Percentiles rank a stretch among this genome's conserved stretches.
phyloP scores from a whole-genome alignment of 2,888 invertebrate genomes.

The Andrena bicolor region DNA sequence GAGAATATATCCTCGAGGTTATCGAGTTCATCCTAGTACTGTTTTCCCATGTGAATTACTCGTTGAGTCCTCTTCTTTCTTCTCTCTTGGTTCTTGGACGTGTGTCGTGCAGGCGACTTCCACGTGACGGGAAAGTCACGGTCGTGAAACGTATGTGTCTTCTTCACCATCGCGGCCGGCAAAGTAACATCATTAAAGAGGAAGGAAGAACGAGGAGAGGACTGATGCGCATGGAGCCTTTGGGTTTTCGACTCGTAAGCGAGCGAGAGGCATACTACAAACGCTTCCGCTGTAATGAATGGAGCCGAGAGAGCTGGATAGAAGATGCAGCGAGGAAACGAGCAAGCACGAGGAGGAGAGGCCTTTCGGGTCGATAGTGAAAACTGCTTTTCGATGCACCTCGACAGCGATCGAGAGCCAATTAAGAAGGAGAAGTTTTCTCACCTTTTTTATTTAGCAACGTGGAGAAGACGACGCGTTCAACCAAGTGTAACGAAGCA shows the following conservation, averaged over 20 bases:
- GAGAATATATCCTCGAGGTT: constrained; percentile 31
- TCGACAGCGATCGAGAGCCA: constrained; percentile 23
- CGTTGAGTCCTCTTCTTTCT: constrained; percentile 7
- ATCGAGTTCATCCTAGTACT: constrained; percentile 36
- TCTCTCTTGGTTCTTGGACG: constrained; percentile 15
- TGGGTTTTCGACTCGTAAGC: constrained; percentile 43
- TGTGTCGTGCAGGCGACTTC: constrained; percentile 30
- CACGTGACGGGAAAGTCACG: constrained; percentile 63
- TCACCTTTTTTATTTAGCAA: too few species aligned
- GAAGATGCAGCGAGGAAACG: constrained; percentile 23
- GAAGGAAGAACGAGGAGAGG: constrained; percentile 27
- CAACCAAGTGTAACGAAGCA: background rate
- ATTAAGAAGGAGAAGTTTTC: constrained; percentile 34
- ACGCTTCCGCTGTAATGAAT: constrained; percentile 60
- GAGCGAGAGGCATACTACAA: constrained; percentile 23
- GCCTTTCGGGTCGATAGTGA: constrained; percentile 42
- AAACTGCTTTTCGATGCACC: constrained; percentile 22
- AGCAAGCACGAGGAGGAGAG: background rate
- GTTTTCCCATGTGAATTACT: constrained; percentile 40
- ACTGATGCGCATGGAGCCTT: background rate
- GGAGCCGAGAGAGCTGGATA: constrained; percentile 59
- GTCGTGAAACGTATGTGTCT: constrained; percentile 31
- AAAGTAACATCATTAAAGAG: background rate
- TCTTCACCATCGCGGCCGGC: background rate
- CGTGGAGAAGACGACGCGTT: background rate